A percentile compares a stretch with the other conserved stretches of the same genome.
Conservation (phyloP, 2,888 invertebrate genomes). For the Sepiola atlantica region DNA sequence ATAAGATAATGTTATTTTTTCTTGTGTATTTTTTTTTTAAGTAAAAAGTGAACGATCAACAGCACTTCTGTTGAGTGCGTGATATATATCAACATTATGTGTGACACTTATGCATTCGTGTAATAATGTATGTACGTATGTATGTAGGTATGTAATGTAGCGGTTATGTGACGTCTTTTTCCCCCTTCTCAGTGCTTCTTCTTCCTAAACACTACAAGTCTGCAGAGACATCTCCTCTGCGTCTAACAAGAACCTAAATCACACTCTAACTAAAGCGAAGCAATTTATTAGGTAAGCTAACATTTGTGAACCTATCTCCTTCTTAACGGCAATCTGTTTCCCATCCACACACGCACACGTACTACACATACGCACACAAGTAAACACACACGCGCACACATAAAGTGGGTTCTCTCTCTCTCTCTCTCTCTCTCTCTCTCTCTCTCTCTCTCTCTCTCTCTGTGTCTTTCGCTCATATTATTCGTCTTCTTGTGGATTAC, state of each 20-base stretch:
- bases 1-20: no score
- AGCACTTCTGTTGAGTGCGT: no score
- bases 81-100: no score
- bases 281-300: neutral
- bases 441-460: neutral
- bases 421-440: neutral
- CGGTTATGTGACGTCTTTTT: neutral
- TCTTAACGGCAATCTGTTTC: neutral
- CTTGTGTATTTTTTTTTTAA: no score
- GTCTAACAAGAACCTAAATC: neutral
- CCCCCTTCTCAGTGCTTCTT: neutral
- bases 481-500: neutral
- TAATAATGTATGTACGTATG: neutral
- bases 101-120: no score
- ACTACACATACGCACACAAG: neutral
- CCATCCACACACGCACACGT: neutral
- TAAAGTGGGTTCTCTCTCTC: no score
- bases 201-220: neutral
- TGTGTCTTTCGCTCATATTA: neutral
- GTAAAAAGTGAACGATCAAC: no score
- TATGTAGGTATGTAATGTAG: neutral
- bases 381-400: neutral
- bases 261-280: neutral
- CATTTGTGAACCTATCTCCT: neutral
- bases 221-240: neutral